Evolutionary conservation across 2,888 invertebrate genomes (phyloP).

Genomic region (Chymomyza amoena): DNA sequence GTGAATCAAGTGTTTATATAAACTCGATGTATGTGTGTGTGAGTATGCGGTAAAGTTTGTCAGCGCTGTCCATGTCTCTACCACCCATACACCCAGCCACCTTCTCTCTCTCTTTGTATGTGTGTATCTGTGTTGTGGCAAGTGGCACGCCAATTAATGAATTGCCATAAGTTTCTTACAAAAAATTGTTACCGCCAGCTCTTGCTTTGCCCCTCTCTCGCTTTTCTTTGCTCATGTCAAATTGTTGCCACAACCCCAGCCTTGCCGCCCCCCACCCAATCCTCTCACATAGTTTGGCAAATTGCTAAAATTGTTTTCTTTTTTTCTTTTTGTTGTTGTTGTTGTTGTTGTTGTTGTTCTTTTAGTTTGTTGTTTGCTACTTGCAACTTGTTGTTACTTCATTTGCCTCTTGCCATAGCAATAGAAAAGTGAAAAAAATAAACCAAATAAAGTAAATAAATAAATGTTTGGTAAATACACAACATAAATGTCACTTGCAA

Average conservation of each 20-base stretch:
- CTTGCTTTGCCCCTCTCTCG: constrained; percentile 24
- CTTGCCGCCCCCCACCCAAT: too few species aligned
- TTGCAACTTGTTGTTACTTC: constrained; percentile 30
- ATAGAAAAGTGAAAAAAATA: neutral
- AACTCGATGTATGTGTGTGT: neutral
- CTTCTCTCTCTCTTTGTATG: too few species aligned
- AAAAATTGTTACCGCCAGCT: neutral
- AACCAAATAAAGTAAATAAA: constrained; percentile 3
- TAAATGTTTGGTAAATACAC: constrained; percentile 1
- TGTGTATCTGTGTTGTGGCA: constrained; percentile 29
- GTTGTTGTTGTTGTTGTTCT: constrained; percentile 30
- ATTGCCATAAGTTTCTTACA: constrained; percentile 69
- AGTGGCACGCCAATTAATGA: constrained; percentile 70
- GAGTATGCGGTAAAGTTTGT: neutral
- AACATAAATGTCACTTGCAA: neutral
- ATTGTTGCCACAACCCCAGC: neutral
- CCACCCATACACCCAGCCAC: too few species aligned
- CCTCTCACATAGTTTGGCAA: constrained; percentile 43
- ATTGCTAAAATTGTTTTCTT: constrained; percentile 44
- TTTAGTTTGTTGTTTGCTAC: neutral
- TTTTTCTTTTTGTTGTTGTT: constrained; percentile 28
- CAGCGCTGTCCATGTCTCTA: neutral
- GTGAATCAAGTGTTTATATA: constrained; percentile 9
- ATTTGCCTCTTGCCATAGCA: constrained; percentile 28
- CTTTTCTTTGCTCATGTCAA: neutral